Evolutionary conservation across 2,113 vertebrate genomes (phyloP).

Genomic region (Phaethon lepturus): DNA sequence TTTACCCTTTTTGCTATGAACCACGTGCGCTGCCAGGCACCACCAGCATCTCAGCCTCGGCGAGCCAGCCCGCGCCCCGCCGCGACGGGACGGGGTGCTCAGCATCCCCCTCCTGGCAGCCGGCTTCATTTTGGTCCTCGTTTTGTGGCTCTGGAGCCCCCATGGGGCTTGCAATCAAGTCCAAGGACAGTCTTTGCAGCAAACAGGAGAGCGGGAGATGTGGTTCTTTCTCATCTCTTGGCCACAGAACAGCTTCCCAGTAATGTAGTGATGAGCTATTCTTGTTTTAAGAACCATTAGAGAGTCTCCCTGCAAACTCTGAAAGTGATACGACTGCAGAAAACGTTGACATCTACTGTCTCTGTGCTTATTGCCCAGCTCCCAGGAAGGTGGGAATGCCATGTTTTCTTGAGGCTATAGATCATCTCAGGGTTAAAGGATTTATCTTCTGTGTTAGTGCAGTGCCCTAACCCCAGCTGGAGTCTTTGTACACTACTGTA

Average conservation of each 20-base stretch:
- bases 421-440: background rate
- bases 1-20: background rate
- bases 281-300: background rate
- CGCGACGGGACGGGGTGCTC: fast-evolving
- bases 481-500: background rate
- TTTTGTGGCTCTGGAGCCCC: background rate
- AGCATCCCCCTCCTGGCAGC: background rate
- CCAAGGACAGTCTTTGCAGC: background rate
- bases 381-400: background rate
- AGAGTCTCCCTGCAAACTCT: background rate
- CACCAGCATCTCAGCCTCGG: fast-evolving
- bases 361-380: background rate
- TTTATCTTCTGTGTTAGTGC: background rate
- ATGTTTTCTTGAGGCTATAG: background rate
- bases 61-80: fast-evolving
- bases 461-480: background rate
- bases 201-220: fast-evolving
- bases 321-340: background rate
- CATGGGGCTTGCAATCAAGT: fast-evolving
- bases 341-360: background rate
- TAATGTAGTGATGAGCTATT: background rate
- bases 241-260: background rate
- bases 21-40: fast-evolving
- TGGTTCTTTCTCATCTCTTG: background rate
- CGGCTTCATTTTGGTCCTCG: fast-evolving